Base-by-base conservation (phyloP, 2,888 invertebrate species). In the Drosophila koepferae region DNA sequence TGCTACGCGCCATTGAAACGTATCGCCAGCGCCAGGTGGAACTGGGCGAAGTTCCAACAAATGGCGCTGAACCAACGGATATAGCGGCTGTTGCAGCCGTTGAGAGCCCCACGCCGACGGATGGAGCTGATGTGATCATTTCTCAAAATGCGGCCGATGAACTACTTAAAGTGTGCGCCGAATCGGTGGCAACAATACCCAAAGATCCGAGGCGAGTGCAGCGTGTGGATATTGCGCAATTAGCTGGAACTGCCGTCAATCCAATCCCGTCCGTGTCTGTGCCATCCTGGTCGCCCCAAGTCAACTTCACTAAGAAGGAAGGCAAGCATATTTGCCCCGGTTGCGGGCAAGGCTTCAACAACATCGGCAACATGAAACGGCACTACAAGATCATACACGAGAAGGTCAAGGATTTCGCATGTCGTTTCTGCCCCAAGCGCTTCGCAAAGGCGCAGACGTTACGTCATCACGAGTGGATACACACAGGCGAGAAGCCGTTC, bases 381-480 rank as follows among this genome's bases (percentile, higher is more conserved):
- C 92, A 92, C 72, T 91, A 90, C 54, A 92, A 91, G 59, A 92
- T 91, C 53, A 92, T 92, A 14, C 92, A 92, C 65, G 92, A 92
- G 18, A 92, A 92, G 53, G 92, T 92, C 4, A 92, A 92, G 58
- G 91, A 92, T 49, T 92, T 91, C 18, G 91, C 89, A 1, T 92
- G 92, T 55, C 88, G 91, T 3, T 91, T 91, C 55, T 92, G 92
- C 63, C 91, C 92, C 0, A 90, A 91, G 56, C 83, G 92, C 0
- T 92, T 92, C 61, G 92, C 92, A 2, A 92, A 92, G 70, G 92
- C 92, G 3, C 92, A 92, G 63, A 92, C 92, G 0, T 63, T 92
- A 20, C 90, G 93, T 12, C 92, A 92, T 72, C 92, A 92, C 63
- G 92, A 92, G 74, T 92, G 92, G 92, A 92, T 92, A 0, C 92